Conservation (phyloP, 1,140 invertebrate species). For the Acromyrmex charruanus region DNA sequence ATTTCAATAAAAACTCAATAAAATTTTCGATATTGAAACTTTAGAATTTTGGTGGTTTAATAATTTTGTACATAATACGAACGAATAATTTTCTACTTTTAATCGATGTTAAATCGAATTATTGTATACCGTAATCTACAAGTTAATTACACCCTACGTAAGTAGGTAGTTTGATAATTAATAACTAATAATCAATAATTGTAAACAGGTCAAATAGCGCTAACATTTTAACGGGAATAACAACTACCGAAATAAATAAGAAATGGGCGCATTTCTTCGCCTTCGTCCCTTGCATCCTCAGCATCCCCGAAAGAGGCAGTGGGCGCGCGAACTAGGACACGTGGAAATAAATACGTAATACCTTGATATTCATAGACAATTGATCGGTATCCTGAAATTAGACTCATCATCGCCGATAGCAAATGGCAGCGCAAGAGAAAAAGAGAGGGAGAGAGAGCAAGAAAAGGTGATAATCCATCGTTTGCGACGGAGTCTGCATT, state of each 20-base stretch:
- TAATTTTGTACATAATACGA: not conserved
- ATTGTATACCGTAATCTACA: no score
- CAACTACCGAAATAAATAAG: not conserved
- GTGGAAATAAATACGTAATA: slow-evolving; percentile 67
- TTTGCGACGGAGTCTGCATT: slow-evolving; percentile 63
- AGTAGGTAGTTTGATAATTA: not conserved
- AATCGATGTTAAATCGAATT: not conserved
- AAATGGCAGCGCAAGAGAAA: not conserved
- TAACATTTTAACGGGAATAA: not conserved
- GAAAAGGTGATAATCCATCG: slow-evolving; percentile 59
- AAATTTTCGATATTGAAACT: not conserved
- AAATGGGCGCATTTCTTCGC: not conserved
- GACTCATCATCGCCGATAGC: slow-evolving; percentile 51
- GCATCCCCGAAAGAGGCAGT: not conserved
- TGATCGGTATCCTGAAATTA: slow-evolving; percentile 67
- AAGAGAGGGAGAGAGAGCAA: slow-evolving; percentile 5
- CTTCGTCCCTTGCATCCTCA: slow-evolving; percentile 7
- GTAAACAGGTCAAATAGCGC: no score
- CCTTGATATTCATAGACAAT: slow-evolving; percentile 71
- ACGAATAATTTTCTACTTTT: not conserved
- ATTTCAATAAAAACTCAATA: not conserved
- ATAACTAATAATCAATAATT: not conserved
- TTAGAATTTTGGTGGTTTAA: not conserved
- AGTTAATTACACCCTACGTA: not conserved
- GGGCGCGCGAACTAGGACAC: slow-evolving; percentile 54